These are phyloP conservation scores for Thalpophila matura DNA, from an alignment of 2,888 invertebrate species.

Conservation along the genomic window DNA sequence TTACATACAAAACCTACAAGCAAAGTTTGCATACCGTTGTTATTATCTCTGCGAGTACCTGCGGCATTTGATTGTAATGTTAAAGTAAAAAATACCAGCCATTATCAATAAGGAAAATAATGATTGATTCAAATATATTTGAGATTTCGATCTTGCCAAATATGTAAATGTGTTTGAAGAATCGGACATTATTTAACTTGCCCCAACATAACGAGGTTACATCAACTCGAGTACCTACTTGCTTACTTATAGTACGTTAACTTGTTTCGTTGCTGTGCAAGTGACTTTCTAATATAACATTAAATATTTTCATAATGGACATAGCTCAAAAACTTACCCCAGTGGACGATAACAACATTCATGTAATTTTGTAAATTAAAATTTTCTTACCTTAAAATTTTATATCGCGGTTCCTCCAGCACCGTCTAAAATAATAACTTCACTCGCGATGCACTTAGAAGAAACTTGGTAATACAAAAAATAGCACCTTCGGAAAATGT, in stretches of 20 bases:
- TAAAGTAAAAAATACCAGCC: constrained; percentile 26
- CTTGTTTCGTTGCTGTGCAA: constrained; percentile 86
- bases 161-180: constrained; percentile 73
- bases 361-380: constrained; percentile 46
- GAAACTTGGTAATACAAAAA: constrained; percentile 72
- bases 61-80: constrained; percentile 21
- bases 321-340: constrained; percentile 37
- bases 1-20: constrained; percentile 18
- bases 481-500: constrained; percentile 73
- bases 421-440: constrained; percentile 81
- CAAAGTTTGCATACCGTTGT: constrained; percentile 23
- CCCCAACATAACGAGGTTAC: constrained; percentile 83
- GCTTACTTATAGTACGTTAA: constrained; percentile 82
- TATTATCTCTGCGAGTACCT: constrained; percentile 24
- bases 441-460: constrained; percentile 83
- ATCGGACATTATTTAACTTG: constrained; percentile 79
- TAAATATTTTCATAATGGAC: constrained; percentile 68
- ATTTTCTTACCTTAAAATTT: constrained; percentile 81
- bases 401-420: constrained; percentile 77
- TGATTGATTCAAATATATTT: constrained; percentile 60
- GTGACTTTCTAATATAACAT: constrained; percentile 88
- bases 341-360: constrained; percentile 24
- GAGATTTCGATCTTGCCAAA: constrained; percentile 58
- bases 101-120: constrained; percentile 58
- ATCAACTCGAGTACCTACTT: constrained; percentile 83